Conservation (phyloP, 2,797 vertebrate species). For the Falco columbarius region DNA sequence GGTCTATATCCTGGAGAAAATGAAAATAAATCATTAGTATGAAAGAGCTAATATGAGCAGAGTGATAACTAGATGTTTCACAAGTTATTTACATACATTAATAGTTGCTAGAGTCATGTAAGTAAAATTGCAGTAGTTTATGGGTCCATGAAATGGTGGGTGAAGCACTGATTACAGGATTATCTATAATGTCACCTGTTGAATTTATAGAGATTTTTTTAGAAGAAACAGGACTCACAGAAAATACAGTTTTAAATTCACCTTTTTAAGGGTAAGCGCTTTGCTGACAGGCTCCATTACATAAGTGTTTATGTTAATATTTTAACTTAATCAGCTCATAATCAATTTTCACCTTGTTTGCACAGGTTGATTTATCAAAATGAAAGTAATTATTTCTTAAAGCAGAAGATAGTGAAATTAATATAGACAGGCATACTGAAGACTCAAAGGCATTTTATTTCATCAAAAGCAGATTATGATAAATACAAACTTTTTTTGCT, state of each 20-base stretch:
- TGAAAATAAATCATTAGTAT: constrained; percentile 83
- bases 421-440: not conserved
- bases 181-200: constrained; percentile 46
- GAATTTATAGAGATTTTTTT: constrained; percentile 26
- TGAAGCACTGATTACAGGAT: constrained; percentile 51
- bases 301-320: not conserved
- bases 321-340: constrained; percentile 31
- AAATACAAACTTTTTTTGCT: not conserved
- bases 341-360: constrained; percentile 60
- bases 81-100: constrained; percentile 72
- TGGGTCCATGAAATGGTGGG: constrained; percentile 52
- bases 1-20: constrained; percentile 88
- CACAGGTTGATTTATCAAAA: constrained; percentile 19
- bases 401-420: constrained; percentile 26
- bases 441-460: constrained; percentile 2
- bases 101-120: constrained; percentile 52
- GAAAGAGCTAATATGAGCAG: constrained; percentile 75
- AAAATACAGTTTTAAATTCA: constrained; percentile 21
- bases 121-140: constrained; percentile 69
- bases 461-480: not conserved
- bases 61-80: constrained; percentile 75
- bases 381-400: constrained; percentile 4
- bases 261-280: not conserved
- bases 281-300: not conserved
- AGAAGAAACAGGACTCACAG: not conserved